These are phyloP conservation scores for Falco biarmicus DNA, from an alignment of 2,797 vertebrate species.

Conservation along the genomic window DNA sequence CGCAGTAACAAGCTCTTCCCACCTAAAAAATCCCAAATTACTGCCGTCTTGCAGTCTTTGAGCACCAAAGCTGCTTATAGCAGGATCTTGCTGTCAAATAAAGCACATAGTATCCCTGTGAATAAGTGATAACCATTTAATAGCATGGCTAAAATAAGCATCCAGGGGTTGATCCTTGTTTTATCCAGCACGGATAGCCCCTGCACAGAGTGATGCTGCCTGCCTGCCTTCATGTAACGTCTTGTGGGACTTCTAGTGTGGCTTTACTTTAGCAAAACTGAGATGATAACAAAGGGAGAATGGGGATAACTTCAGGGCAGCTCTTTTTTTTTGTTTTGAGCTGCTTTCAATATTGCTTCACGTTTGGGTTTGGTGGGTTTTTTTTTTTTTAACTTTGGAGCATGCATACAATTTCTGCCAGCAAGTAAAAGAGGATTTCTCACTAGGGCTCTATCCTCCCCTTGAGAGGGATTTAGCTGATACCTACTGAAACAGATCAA, in stretches of 20 bases:
- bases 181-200: neutral
- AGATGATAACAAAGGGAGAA: neutral
- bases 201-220: neutral
- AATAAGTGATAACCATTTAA: neutral
- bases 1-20: neutral
- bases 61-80: neutral
- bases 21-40: neutral
- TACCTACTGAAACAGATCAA: neutral
- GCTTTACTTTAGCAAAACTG: neutral
- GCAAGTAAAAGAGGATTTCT: neutral
- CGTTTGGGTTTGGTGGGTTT: neutral
- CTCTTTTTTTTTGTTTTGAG: neutral
- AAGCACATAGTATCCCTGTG: neutral
- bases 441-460: neutral
- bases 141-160: neutral
- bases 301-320: neutral
- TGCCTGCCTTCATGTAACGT: neutral
- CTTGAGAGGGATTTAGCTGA: neutral
- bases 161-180: neutral
- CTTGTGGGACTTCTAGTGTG: neutral
- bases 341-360: neutral
- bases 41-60: neutral
- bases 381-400: neutral
- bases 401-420: neutral
- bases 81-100: rapidly evolving